Conservation (phyloP, 2,888 invertebrate species). For the Odontothrips loti region DNA sequence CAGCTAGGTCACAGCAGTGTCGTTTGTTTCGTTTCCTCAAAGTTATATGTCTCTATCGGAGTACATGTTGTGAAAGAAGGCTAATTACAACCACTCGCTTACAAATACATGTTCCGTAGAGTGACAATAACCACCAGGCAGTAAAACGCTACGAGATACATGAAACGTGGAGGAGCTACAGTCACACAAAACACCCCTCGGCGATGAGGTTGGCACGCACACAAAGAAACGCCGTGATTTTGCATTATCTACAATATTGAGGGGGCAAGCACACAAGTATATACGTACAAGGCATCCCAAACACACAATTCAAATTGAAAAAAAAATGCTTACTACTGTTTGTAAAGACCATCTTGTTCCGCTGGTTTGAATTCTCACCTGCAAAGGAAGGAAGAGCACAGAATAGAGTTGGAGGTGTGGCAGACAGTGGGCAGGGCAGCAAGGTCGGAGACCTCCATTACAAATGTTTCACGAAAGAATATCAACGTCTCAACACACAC, state of each 20-base stretch:
- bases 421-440: not conserved
- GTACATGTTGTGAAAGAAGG: no score
- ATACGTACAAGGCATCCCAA: not conserved
- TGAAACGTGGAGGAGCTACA: not conserved
- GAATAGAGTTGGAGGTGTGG: not conserved
- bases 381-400: slow-evolving; percentile 8
- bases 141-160: no score
- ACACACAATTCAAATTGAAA: not conserved
- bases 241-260: not conserved
- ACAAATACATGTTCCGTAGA: no score
- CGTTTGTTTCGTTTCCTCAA: no score
- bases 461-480: no score
- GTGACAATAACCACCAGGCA: no score
- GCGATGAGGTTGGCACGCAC: not conserved
- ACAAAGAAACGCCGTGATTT: not conserved
- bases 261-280: not conserved
- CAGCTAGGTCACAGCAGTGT: no score
- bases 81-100: no score
- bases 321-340: slow-evolving; percentile 23
- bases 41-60: no score
- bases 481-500: not conserved
- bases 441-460: no score
- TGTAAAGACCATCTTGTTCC: slow-evolving; percentile 17
- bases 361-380: not conserved
- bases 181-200: not conserved